A percentile compares a stretch with the other conserved stretches of the same genome.
Conservation (phyloP, 2,113 vertebrate species). For the Rhizomys pruinosus region DNA sequence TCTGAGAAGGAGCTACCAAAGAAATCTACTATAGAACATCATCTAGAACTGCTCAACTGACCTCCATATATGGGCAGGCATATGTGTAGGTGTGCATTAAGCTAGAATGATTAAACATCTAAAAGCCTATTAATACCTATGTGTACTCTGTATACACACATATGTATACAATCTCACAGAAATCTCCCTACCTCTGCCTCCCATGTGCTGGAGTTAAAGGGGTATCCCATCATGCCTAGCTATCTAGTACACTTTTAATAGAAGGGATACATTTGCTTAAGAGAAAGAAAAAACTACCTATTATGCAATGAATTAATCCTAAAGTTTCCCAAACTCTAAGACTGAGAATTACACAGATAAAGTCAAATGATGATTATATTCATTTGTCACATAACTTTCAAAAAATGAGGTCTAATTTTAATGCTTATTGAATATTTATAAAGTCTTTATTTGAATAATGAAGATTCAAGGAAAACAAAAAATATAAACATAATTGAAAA, state of each 20-base stretch:
- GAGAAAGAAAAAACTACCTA: not conserved
- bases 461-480: slow-evolving; percentile 31
- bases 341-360: not conserved
- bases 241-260: not conserved
- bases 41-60: not conserved
- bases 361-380: slow-evolving; percentile 37
- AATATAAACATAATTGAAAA: slow-evolving; percentile 48
- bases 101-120: slow-evolving; percentile 5
- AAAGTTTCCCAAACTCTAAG: not conserved
- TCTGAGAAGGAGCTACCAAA: not conserved
- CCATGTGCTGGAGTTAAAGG: no score
- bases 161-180: no score
- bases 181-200: no score
- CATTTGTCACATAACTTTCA: slow-evolving; percentile 46
- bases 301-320: not conserved
- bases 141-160: no score
- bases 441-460: not conserved
- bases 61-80: not conserved
- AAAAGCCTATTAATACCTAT: not conserved
- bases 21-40: not conserved
- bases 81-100: no score
- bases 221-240: no score
- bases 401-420: slow-evolving; percentile 51
- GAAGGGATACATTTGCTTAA: slow-evolving; percentile 31
- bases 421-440: slow-evolving; percentile 26